Percentiles rank a stretch among this genome's conserved stretches.
Conservation (phyloP, 2,888 invertebrate species). For the Hedya salicella region DNA sequence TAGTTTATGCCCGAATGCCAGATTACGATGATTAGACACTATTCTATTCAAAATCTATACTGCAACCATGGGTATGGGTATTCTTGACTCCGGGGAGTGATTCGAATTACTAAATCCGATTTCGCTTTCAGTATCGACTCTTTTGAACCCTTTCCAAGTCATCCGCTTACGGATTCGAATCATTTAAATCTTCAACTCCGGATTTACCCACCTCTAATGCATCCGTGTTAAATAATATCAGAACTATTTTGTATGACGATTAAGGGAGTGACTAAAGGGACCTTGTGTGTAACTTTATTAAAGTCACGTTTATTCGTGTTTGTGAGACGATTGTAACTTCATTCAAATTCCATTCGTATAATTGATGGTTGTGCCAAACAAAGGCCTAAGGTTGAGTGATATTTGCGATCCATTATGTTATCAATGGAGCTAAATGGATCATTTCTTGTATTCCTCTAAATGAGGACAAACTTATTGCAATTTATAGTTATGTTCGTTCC, state of each 20-base stretch:
- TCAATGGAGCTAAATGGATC: conserved; percentile 28
- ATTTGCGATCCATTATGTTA: conserved; percentile 35
- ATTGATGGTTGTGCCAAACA: conserved; percentile 31
- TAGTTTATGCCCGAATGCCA: too few species aligned
- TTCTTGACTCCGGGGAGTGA: too few species aligned
- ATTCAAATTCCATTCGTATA: conserved; percentile 25
- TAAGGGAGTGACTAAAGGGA: conserved; percentile 8
- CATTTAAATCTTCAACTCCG: too few species aligned
- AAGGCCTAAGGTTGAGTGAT: conserved; percentile 28
- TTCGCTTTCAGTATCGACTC: too few species aligned
- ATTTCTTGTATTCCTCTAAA: conserved; percentile 16
- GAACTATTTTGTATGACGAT: neutral
- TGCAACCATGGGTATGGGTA: too few species aligned
- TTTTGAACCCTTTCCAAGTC: too few species aligned
- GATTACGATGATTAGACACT: too few species aligned
- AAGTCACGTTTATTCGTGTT: conserved; percentile 40
- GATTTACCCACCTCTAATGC: too few species aligned
- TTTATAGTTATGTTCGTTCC: neutral
- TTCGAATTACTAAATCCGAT: too few species aligned
- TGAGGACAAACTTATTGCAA: neutral
- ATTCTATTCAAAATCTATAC: too few species aligned
- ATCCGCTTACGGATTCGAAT: too few species aligned
- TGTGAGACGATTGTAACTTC: conserved; percentile 6
- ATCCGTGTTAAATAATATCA: too few species aligned
- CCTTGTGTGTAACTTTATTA: conserved; percentile 21